phyloP scores from a whole-genome alignment of 92 coral and sea anemone species.

The Palythoa caribaeorum region DNA sequence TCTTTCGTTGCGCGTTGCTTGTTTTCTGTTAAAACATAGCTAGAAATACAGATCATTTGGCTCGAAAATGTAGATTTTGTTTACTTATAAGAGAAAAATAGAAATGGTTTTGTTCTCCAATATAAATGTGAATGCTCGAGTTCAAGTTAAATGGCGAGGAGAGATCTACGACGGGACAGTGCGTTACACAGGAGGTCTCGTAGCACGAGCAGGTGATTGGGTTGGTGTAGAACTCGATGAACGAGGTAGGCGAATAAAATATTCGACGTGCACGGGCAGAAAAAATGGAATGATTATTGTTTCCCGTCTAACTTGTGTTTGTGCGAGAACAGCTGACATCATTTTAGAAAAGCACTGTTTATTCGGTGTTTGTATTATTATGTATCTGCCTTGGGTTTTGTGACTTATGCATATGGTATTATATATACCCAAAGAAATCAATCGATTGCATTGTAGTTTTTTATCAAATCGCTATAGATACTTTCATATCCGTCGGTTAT shows the following conservation, averaged over 20 bases:
- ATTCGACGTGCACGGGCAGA: no score
- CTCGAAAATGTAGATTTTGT: conserved; percentile 10
- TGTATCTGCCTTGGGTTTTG: no score
- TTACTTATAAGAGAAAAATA: background rate
- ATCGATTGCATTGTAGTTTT: no score
- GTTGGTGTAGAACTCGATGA: conserved; percentile 93
- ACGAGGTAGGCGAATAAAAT: conserved; percentile 64
- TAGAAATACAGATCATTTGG: background rate
- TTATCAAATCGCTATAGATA: no score
- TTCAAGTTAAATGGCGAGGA: conserved; percentile 91
- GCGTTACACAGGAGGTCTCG: conserved; percentile 87
- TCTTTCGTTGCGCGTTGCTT: background rate
- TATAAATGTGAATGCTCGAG: conserved; percentile 87
- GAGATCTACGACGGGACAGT: conserved; percentile 85
- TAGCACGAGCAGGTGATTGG: conserved; percentile 93
- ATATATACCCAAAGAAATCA: no score
- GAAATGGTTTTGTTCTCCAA: conserved; percentile 91
- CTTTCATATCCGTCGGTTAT: no score
- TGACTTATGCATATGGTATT: no score
- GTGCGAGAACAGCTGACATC: background rate
- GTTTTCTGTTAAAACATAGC: no score
- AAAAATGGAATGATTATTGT: background rate
- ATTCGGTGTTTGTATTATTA: no score
- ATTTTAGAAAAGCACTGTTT: no score
- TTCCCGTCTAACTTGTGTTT: background rate